phyloP scores from a whole-genome alignment of 2,888 invertebrate genomes.

The Erebia aethiops region DNA sequence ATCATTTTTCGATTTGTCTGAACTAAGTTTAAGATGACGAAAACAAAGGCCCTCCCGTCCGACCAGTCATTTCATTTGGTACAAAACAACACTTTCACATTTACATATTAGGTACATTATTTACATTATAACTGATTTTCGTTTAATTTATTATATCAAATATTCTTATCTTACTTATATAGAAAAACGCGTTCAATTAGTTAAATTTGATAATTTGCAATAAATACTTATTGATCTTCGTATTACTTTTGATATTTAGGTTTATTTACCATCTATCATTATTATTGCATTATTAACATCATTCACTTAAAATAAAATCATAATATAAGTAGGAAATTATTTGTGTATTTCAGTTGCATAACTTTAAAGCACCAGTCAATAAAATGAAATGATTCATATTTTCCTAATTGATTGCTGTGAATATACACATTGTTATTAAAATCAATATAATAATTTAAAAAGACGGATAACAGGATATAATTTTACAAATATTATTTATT shows the following conservation, averaged over 20 bases:
- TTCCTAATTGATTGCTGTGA: neutral
- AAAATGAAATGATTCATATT: neutral
- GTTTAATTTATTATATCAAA: constrained; percentile 8
- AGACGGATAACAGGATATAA: neutral
- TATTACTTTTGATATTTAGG: neutral
- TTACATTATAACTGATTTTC: constrained; percentile 41
- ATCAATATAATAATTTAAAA: neutral
- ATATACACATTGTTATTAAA: neutral
- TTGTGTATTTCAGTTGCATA: neutral
- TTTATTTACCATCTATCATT: neutral
- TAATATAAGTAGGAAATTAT: neutral
- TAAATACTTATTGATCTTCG: neutral
- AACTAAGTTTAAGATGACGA: constrained; percentile 14
- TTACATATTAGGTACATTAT: constrained; percentile 45
- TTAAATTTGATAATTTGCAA: constrained; percentile 4
- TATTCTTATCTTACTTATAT: constrained; percentile 1
- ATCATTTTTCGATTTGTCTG: constrained; percentile 4
- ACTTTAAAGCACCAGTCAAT: constrained; percentile 14
- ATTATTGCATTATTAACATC: constrained; percentile 17
- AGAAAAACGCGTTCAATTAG: constrained; percentile 5
- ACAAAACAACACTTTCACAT: constrained; percentile 54
- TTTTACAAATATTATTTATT: neutral
- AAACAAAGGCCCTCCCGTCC: constrained; percentile 20
- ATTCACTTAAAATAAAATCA: neutral
- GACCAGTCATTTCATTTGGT: constrained; percentile 47